Evolutionary conservation across 2,888 invertebrate species (phyloP), one percentile per base, ranked within the genome.

Genomic region (Monopis laevigella): DNA sequence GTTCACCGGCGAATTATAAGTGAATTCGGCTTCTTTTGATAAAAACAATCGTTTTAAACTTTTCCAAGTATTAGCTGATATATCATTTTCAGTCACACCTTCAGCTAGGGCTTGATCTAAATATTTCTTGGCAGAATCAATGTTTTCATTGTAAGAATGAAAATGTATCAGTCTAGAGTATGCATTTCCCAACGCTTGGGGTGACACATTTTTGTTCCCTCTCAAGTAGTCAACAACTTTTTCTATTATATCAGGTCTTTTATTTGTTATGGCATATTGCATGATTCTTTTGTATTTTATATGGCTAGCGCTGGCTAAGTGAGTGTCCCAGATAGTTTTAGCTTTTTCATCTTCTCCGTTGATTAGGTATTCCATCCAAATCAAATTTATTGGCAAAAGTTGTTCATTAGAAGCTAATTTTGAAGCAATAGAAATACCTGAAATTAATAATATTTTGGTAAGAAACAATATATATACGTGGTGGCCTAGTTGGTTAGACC

Each of bases 311-410:
- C 72, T 65, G 28, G 59, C 59, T 39, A 92, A 62, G 60, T 85
- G 68, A 44, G 84, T 68, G 6, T 84, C 71, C 88, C 88, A 91
- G 14, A 92, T 64, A 17, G 66, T 53, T 14, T 86, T 77, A 0
- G 90, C 88, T 51, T 86, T 83, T 1, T 82, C 71, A 6, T 82
- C 69, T 40, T 87, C 78, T 2, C 83, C 85, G 1, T 66, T 69
- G 7, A 86, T 65, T 40, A 90, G 65, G 49, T 86, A 78, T 56
- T 89, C 84, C 55, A 86, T 84, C 90, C 91, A 92, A 1, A 92
- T 56, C 3, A 88, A 78, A 57, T 92, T 92, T 16, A 86, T 77
- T 4, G 90, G 88, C 5, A 82, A 69, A 2, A 73, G 48, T 5
- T 83, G 62, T 8, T 85, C 86, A 48, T 81, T 82, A 3, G 81